These are phyloP conservation scores for Mesoclemmys tuberculata DNA, from an alignment of 2,113 vertebrate genomes.

Conservation along the genomic window DNA sequence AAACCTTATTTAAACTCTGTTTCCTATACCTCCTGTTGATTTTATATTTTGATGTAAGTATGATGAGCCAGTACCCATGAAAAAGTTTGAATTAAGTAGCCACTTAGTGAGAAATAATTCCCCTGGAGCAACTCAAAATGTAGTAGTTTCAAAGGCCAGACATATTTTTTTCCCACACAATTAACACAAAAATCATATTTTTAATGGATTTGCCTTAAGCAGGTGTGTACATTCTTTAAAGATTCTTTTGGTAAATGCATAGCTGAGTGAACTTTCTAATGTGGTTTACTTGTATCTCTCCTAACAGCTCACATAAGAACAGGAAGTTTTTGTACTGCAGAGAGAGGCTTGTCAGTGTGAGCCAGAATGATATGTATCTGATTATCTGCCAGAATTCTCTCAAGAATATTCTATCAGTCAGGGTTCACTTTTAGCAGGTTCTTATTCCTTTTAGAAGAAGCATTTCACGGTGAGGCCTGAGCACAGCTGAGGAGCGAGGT, in stretches of 20 bases:
- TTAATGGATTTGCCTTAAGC: slow-evolving; percentile 58
- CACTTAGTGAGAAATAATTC: slow-evolving; percentile 39
- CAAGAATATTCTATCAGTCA: background rate
- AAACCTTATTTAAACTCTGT: background rate
- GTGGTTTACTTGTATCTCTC: slow-evolving; percentile 51
- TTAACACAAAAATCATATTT: slow-evolving; percentile 57
- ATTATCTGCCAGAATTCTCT: slow-evolving; percentile 20
- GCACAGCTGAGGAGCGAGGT: background rate
- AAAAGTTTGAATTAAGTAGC: slow-evolving; percentile 41
- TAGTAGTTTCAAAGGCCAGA: slow-evolving; percentile 60
- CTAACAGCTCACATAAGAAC: slow-evolving; percentile 41
- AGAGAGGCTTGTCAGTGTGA: background rate
- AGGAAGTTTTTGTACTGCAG: background rate
- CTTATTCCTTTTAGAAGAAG: slow-evolving; percentile 5
- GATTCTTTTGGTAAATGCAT: background rate
- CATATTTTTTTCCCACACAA: slow-evolving; percentile 59
- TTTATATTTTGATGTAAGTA: slow-evolving; percentile 7
- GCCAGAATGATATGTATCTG: slow-evolving; percentile 29
- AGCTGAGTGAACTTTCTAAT: background rate
- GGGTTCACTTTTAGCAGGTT: background rate
- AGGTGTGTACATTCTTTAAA: slow-evolving; percentile 24
- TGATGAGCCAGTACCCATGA: slow-evolving; percentile 53
- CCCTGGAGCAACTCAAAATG: slow-evolving; percentile 39
- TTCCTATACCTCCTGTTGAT: background rate
- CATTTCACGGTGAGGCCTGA: background rate